Percentiles rank a stretch among this genome's conserved stretches.
phyloP scores from a whole-genome alignment of 2,113 vertebrate genomes.

The Gyps fulvus region DNA sequence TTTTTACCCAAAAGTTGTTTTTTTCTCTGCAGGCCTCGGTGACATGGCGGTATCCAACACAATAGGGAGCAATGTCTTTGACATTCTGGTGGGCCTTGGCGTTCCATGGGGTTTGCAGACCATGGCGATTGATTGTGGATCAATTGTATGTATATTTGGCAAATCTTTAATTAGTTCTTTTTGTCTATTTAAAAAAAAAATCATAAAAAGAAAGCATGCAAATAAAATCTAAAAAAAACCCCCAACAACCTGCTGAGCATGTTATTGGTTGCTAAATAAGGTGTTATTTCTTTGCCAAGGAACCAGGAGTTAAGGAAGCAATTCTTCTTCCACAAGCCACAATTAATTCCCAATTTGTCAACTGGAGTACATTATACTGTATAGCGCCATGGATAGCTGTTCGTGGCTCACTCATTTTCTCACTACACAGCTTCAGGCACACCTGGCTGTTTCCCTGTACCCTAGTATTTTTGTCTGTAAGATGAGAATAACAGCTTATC shows the following conservation, averaged over 20 bases:
- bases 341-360: background rate
- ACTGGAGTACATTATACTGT: background rate
- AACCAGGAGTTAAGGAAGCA: background rate
- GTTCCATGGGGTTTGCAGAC: conserved; percentile 95
- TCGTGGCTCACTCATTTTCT: background rate
- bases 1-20: background rate
- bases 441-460: background rate
- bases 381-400: background rate
- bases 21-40: conserved; percentile 81
- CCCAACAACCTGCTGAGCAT: background rate
- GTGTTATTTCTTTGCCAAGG: background rate
- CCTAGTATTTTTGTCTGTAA: background rate
- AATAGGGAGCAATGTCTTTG: conserved; percentile 96
- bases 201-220: background rate
- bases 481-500: background rate
- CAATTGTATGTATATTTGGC: conserved; percentile 74
- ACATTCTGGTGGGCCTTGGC: conserved; percentile 94
- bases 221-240: background rate
- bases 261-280: background rate
- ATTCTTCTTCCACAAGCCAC: background rate
- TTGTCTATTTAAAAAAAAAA: background rate
- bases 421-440: background rate
- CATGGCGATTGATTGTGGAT: conserved; percentile 86
- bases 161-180: background rate
- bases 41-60: conserved; percentile 98